Evolutionary conservation across 2,888 invertebrate genomes (phyloP), one percentile per base, ranked within the genome.

Genomic region (Lochmaea capreae): DNA sequence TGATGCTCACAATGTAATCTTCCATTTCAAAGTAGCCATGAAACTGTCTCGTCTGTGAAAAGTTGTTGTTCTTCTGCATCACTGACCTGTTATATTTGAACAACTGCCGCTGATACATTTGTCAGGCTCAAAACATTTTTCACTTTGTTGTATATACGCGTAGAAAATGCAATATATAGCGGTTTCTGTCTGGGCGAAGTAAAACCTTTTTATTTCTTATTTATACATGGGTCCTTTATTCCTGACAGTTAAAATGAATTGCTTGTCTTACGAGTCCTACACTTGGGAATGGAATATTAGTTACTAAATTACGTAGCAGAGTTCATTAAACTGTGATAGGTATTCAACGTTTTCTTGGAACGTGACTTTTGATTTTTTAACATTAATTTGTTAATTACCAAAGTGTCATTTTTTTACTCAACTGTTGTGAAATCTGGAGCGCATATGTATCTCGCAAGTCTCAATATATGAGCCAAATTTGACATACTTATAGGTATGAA

Each of bases 51-150:
- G 62, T 68, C 57, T 76, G 74, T 79, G 76, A 78, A 74, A 78
- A 77, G 79, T 77, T 65, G 78, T 72, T 65, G 67, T 72, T 67
- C 72, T 74, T 76, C 71, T 68, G 65, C 68, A 72, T 74, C 76
- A 74, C 57, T 72, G 74, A 75, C 78, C 79, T 71, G 72, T 74
- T 78, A 72, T 76, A 71, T 76, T 76, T 77, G 77, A 72, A 72
- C 72, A 78, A 77, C 72, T 74, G 75, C 71, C 72, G 75, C 76
- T 77, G 79, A 79, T 79, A 77, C 75, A 79, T 79, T 79, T 78
- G 77, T 78, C 77, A 79, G 74, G 74, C 75, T 76, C 72, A 76
- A 76, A 75, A 72, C 69, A 69, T 66, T 75, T 77, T 77, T 76
- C 68, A 72, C 43, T 61, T 62, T 66, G 62, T 69, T 72, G 46